phyloP scores from a whole-genome alignment of 2,888 invertebrate species.

The Nebria salina region DNA sequence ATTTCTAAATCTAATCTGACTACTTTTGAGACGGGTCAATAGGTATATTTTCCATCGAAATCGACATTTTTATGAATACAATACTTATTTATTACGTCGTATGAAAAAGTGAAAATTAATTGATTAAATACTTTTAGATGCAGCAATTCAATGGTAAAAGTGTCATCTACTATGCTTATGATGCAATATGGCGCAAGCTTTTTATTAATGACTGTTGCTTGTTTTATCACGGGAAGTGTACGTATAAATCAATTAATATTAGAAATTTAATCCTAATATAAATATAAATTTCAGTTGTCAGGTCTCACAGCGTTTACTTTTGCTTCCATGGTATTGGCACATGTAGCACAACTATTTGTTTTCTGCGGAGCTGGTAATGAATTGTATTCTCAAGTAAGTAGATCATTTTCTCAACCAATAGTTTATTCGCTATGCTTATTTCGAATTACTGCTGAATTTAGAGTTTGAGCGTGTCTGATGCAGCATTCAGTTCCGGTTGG shows the following conservation, averaged over 20 bases:
- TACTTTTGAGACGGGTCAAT: too few relatives aligned
- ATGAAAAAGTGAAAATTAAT: too few relatives aligned
- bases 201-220: not conserved
- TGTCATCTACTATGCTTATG: not conserved
- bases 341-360: slow-evolving; percentile 35
- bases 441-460: not conserved
- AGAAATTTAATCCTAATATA: not conserved
- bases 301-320: not conserved
- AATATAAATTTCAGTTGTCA: not conserved
- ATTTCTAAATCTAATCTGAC: too few relatives aligned
- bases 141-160: not conserved
- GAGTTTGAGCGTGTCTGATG: slow-evolving; percentile 9
- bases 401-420: not conserved
- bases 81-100: too few relatives aligned
- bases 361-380: slow-evolving; percentile 37
- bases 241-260: not conserved
- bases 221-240: not conserved
- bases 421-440: not conserved
- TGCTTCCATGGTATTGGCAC: slow-evolving; percentile 17
- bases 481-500: slow-evolving; percentile 34
- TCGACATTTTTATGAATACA: too few relatives aligned
- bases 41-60: too few relatives aligned
- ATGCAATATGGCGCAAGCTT: not conserved
- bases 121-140: not conserved
- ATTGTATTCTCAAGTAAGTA: slow-evolving; percentile 34